Evolutionary conservation across 2,888 invertebrate genomes (phyloP), one percentile per base, ranked within the genome.

Genomic region (Drosophila niveifrons): DNA sequence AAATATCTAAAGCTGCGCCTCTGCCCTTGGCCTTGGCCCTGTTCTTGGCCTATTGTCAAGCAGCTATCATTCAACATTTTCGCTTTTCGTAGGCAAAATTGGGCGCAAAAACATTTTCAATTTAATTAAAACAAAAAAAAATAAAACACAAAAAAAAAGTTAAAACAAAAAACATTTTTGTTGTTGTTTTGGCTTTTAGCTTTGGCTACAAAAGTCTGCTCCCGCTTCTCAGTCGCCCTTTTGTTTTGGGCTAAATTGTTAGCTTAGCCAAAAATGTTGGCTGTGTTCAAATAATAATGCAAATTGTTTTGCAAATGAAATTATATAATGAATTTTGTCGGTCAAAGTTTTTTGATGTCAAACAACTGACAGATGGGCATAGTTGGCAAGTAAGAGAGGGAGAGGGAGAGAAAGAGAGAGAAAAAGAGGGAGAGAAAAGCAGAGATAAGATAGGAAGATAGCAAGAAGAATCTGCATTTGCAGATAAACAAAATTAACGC

Each of bases 251-350:
- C 39, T 34, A 50, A 83, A 77, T 71, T 86, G 80, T 73, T 76
- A 53, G 77, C 73, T 66, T 66, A 66, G 63, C 58, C 64, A 34
- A 48, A 62, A 75, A 63, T 53, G 63, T 56, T 58, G 67, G 31
- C 70, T 55, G 59, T 82, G 68, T 69, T 68, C 62, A 87, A 82
- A 83, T 84, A 82, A 87, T 88, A 84, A 76, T 75, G 69, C 69
- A 84, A 79, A 79, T 76, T 87, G 85, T 87, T 81, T 75, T 66
- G 64, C 61, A 70, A 82, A 87, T 67, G 67, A 83, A 82, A 85
- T 79, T 67, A 79, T 76, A 47, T 66, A 81, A 79, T 77, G 74
- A 68, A 79, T 62, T 79, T 78, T 28, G 50, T 48, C 23, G 63
- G 51, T 70, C 63, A 66, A 78, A 76, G 59, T 66, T 69, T 69